Evolutionary conservation across 2,888 invertebrate genomes (phyloP).

Genomic region (Agrochola litura): DNA sequence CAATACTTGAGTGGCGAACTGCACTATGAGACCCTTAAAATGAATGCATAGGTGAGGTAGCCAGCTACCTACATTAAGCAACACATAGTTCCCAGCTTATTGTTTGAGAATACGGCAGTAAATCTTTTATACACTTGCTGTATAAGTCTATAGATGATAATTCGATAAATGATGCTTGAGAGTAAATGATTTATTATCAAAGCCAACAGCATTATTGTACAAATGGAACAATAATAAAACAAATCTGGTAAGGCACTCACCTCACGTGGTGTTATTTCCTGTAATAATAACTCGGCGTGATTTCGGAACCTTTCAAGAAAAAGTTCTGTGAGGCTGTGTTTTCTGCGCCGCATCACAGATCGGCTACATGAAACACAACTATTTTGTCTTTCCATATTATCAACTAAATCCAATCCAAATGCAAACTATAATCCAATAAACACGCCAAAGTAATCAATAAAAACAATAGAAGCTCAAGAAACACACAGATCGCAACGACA

Average conservation of each 20-base stretch:
- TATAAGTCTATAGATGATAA: constrained; percentile 16
- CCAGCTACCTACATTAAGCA: constrained; percentile 15
- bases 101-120: constrained; percentile 14
- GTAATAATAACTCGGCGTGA: constrained; percentile 21
- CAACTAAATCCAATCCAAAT: constrained; percentile 22
- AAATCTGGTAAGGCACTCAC: constrained; percentile 17
- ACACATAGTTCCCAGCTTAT: constrained; percentile 14
- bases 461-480: constrained; percentile 16
- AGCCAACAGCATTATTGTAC: constrained; percentile 13
- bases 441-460: constrained; percentile 16
- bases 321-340: constrained; percentile 1
- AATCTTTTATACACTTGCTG: constrained; percentile 16
- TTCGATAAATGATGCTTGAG: constrained; percentile 12
- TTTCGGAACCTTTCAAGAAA: constrained; percentile 11
- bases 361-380: constrained; percentile 19
- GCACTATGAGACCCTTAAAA: constrained; percentile 14
- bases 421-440: constrained; percentile 18
- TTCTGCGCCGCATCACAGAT: constrained; percentile 19
- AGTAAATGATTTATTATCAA: constrained; percentile 23
- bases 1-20: constrained; percentile 15
- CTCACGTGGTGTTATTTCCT: constrained; percentile 26
- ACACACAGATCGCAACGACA: constrained; percentile 27
- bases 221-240: constrained; percentile 13
- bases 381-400: constrained; percentile 21
- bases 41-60: constrained; percentile 9